Conservation (phyloP, 1,140 invertebrate genomes). For the Micrasema minimum region DNA sequence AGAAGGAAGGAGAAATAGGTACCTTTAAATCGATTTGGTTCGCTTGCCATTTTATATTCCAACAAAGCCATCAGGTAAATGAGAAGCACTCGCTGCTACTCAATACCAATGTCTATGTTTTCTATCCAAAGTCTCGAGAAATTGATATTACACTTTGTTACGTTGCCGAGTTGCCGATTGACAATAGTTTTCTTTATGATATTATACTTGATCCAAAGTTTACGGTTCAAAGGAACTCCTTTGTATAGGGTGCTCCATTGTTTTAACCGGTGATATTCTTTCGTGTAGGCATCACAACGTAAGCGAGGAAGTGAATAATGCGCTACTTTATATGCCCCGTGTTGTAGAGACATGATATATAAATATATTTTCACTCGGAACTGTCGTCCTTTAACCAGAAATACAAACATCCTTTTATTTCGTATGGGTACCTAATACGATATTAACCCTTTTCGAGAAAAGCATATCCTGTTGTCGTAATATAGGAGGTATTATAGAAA, state of each 20-base stretch:
- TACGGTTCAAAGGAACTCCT: constrained; percentile 29
- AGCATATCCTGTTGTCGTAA: no score
- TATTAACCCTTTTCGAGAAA: no score
- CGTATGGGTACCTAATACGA: no score
- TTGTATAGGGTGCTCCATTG: constrained; percentile 42
- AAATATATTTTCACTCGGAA: constrained; percentile 7
- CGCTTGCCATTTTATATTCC: constrained; percentile 2
- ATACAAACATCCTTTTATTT: no score
- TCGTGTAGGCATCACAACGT: constrained; percentile 36
- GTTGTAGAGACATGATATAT: constrained; percentile 3
- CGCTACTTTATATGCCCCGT: constrained; percentile 41
- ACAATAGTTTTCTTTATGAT: constrained; percentile 32
- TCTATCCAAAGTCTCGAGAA: constrained; percentile 6
- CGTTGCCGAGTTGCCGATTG: neutral
- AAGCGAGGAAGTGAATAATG: constrained; percentile 45
- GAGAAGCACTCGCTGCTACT: constrained; percentile 3
- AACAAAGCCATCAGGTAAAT: constrained; percentile 15
- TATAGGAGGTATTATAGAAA: no score
- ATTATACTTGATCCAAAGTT: constrained; percentile 30
- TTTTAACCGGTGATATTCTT: constrained; percentile 46
- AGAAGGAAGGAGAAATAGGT: neutral
- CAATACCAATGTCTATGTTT: neutral
- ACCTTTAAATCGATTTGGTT: constrained; percentile 11
- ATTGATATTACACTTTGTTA: constrained; percentile 11
- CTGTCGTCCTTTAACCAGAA: no score